These are phyloP conservation scores for Calonectris borealis DNA, from an alignment of 2,113 vertebrate genomes.

Conservation along the genomic window DNA sequence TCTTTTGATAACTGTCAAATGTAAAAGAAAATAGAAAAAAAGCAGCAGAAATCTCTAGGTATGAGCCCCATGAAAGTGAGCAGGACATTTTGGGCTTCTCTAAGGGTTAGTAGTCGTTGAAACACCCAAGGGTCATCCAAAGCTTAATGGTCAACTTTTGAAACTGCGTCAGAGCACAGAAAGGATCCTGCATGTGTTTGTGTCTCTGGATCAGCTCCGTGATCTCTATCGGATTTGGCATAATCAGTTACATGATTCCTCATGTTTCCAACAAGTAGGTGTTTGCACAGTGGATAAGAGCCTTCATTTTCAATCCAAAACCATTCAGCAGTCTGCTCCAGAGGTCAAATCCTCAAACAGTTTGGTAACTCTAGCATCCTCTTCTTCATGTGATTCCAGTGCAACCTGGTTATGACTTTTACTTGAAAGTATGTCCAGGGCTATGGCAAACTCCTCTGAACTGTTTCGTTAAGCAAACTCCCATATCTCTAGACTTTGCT, in stretches of 20 bases:
- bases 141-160: not conserved
- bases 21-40: not conserved
- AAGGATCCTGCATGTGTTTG: not conserved
- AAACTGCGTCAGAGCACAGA: not conserved
- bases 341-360: slow-evolving; percentile 12
- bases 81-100: not conserved
- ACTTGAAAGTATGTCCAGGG: not conserved
- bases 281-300: not conserved
- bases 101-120: not conserved
- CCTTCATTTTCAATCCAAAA: not conserved
- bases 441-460: not conserved
- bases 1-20: not conserved
- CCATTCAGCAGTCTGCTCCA: not conserved
- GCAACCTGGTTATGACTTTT: not conserved
- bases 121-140: not conserved
- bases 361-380: not conserved
- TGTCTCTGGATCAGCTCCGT: not conserved
- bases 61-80: not conserved
- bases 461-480: slow-evolving; percentile 16
- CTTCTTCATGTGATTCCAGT: not conserved
- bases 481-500: slow-evolving; percentile 36
- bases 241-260: not conserved
- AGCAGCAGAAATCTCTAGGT: not conserved
- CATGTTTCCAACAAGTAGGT: not conserved
- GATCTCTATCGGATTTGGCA: not conserved